Percentiles rank a stretch among this genome's conserved stretches.
Evolutionary conservation across 2,113 vertebrate species (phyloP).

Genomic region (Motacilla alba): DNA sequence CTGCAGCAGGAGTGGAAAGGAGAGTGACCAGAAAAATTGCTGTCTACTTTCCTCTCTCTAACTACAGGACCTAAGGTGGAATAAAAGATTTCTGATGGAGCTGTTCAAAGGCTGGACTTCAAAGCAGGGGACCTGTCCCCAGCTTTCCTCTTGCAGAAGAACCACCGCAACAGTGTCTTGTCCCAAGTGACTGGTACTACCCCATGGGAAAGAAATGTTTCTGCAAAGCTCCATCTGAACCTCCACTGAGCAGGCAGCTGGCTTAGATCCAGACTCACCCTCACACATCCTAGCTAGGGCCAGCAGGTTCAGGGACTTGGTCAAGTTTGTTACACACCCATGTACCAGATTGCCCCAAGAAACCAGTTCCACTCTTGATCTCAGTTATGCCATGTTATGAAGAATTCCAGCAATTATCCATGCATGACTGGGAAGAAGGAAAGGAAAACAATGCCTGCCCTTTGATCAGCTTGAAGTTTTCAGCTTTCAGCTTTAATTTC

Average conservation of each 20-base stretch:
- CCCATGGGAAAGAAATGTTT: neutral
- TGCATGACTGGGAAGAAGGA: neutral
- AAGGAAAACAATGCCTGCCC: accelerated
- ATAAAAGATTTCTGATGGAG: neutral
- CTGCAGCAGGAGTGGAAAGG: neutral
- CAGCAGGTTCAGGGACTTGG: neutral
- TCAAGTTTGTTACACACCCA: neutral
- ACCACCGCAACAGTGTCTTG: neutral
- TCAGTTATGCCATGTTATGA: neutral
- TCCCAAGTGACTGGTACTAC: neutral
- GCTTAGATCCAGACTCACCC: neutral
- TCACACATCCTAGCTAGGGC: neutral
- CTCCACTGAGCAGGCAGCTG: neutral
- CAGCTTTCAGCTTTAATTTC: neutral
- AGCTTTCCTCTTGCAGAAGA: neutral
- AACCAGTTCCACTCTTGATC: neutral
- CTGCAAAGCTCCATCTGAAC: neutral
- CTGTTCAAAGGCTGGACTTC: neutral
- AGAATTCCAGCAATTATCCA: neutral
- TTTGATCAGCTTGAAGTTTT: neutral
- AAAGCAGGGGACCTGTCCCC: neutral
- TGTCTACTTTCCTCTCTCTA: neutral
- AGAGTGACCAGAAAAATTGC: neutral
- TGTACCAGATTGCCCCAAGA: neutral
- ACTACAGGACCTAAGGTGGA: neutral